These are phyloP conservation scores for Riparia riparia DNA, from an alignment of 2,113 vertebrate species.

Conservation along the genomic window DNA sequence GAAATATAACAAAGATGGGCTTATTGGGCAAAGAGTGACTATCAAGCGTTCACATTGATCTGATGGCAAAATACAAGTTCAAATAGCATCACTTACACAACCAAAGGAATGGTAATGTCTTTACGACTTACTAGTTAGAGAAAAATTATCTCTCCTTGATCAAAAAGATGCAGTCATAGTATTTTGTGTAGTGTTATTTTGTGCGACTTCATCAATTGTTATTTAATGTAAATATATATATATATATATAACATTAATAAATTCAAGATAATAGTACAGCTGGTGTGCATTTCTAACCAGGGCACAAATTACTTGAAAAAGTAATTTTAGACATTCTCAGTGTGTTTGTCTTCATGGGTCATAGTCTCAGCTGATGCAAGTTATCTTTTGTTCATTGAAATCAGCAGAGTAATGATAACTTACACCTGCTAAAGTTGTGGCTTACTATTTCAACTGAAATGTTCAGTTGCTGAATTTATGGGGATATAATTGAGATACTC, in stretches of 20 bases:
- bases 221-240: too few species aligned
- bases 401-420: not conserved
- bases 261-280: not conserved
- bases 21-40: not conserved
- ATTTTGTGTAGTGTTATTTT: not conserved
- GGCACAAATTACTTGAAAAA: not conserved
- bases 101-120: not conserved
- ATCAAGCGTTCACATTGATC: not conserved
- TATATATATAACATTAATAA: not conserved
- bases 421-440: not conserved
- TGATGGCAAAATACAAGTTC: not conserved
- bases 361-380: not conserved
- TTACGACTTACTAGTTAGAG: not conserved
- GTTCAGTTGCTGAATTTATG: slow-evolving; percentile 38
- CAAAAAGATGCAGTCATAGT: not conserved
- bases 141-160: not conserved
- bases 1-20: not conserved
- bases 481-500: slow-evolving; percentile 38
- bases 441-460: slow-evolving; percentile 2
- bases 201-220: accelerated
- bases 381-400: not conserved
- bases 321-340: not conserved
- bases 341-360: not conserved
- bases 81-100: not conserved
- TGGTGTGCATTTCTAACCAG: not conserved